These are phyloP conservation scores for Galaxea fascicularis DNA, from an alignment of 92 coral and sea anemone species.

Conservation along the genomic window DNA sequence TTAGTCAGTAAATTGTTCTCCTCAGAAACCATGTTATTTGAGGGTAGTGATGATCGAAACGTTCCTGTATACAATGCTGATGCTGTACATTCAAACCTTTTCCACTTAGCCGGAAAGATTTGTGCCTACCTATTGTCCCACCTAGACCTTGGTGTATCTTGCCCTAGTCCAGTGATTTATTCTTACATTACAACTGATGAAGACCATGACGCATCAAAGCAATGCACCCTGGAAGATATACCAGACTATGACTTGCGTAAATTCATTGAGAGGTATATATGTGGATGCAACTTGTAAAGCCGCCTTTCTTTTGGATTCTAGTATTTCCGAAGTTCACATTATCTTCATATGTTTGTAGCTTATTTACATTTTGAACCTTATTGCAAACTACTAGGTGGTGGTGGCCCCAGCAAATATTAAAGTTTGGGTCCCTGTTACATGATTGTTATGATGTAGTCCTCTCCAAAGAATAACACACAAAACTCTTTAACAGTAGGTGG, in stretches of 20 bases:
- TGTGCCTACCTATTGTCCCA: conserved; percentile 44
- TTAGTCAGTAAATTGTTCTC: conserved; percentile 33
- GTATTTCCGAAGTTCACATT: conserved; percentile 16
- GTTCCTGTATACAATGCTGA: conserved; percentile 54
- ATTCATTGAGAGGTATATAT: conserved; percentile 27
- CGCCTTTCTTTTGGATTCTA: conserved; percentile 1
- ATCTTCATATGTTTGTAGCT: conserved; percentile 18
- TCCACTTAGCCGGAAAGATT: conserved; percentile 45
- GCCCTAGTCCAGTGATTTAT: conserved; percentile 44
- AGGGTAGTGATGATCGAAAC: conserved; percentile 44
- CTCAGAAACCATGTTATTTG: conserved; percentile 46
- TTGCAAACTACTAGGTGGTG: conserved; percentile 28
- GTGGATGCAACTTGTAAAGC: conserved; percentile 5
- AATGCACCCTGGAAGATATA: conserved; percentile 45
- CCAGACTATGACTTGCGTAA: conserved; percentile 41
- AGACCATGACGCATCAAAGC: conserved; percentile 37
- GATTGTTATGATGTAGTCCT: conserved; percentile 13
- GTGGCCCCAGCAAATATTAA: conserved; percentile 30
- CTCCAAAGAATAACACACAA: conserved; percentile 27
- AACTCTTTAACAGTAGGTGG: conserved; percentile 3
- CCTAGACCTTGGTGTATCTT: conserved; percentile 45
- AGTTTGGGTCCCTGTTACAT: not conserved
- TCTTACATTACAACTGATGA: conserved; percentile 48
- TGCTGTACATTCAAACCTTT: conserved; percentile 47
- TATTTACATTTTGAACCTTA: conserved; percentile 24